Evolutionary conservation across 2,797 vertebrate species (phyloP).

Genomic region (Dryobates pubescens): DNA sequence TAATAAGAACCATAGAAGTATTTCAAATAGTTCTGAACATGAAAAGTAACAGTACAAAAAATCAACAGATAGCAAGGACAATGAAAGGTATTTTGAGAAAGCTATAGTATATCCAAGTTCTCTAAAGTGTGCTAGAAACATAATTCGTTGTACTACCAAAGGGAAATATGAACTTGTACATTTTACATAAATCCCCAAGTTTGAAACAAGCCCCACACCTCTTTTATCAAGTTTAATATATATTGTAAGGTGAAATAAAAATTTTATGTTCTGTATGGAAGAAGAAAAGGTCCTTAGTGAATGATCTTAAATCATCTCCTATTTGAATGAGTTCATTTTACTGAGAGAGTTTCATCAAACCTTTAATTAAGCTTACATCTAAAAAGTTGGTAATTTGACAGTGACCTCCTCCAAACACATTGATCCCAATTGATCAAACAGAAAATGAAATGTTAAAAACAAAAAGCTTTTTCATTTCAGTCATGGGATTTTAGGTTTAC

Average conservation of each 20-base stretch:
- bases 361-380: constrained; percentile 78
- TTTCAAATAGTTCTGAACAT: background rate
- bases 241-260: constrained; percentile 75
- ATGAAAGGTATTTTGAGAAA: constrained; percentile 18
- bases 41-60: background rate
- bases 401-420: constrained; percentile 68
- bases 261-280: constrained; percentile 64
- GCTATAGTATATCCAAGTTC: background rate
- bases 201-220: constrained; percentile 40
- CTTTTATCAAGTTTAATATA: constrained; percentile 76
- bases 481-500: constrained; percentile 25
- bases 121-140: background rate
- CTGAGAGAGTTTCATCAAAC: constrained; percentile 73
- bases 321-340: constrained; percentile 78
- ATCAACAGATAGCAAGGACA: background rate
- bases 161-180: constrained; percentile 58
- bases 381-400: constrained; percentile 72
- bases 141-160: background rate
- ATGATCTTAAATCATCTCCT: constrained; percentile 76
- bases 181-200: constrained; percentile 59
- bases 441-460: constrained; percentile 66
- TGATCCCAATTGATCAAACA: constrained; percentile 65
- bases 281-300: constrained; percentile 67
- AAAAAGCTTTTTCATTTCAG: constrained; percentile 55
- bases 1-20: background rate